Conservation (phyloP, 2,888 invertebrate species). For the Trachelus tabidus region DNA sequence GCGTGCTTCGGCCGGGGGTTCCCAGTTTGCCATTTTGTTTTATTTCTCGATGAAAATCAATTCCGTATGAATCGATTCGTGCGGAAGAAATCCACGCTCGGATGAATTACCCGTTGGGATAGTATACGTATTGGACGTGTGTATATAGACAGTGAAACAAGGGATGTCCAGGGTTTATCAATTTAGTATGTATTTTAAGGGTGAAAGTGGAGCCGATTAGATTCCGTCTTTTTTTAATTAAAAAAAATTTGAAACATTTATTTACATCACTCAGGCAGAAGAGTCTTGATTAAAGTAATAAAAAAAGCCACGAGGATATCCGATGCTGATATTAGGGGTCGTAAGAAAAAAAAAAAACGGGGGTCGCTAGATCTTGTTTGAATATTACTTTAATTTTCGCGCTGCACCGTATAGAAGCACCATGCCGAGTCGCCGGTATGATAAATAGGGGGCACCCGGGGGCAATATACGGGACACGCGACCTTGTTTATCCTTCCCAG, state of each 20-base stretch:
- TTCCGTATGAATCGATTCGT: conserved; percentile 25
- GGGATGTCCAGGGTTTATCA: background rate
- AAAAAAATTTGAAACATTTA: background rate
- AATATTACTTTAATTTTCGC: background rate
- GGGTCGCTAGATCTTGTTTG: background rate
- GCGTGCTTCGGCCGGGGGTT: conserved; percentile 41
- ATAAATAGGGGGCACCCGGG: conserved; percentile 22
- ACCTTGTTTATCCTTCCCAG: conserved; percentile 47
- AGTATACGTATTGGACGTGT: background rate
- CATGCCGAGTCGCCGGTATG: conserved; percentile 7
- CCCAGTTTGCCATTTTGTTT: conserved; percentile 30
- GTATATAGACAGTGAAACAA: background rate
- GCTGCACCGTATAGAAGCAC: background rate
- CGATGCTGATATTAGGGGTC: background rate
- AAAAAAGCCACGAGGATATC: background rate
- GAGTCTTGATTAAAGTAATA: background rate
- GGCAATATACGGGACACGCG: conserved; percentile 40
- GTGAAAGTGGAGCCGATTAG: background rate
- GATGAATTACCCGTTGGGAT: background rate
- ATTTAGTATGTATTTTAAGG: background rate
- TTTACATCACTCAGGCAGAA: background rate
- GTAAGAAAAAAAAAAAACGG: background rate
- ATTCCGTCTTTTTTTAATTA: background rate
- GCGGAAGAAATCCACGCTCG: background rate
- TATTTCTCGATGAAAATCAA: conserved; percentile 28